phyloP scores from a whole-genome alignment of 2,113 vertebrate species.

The Perca schrenkii region DNA sequence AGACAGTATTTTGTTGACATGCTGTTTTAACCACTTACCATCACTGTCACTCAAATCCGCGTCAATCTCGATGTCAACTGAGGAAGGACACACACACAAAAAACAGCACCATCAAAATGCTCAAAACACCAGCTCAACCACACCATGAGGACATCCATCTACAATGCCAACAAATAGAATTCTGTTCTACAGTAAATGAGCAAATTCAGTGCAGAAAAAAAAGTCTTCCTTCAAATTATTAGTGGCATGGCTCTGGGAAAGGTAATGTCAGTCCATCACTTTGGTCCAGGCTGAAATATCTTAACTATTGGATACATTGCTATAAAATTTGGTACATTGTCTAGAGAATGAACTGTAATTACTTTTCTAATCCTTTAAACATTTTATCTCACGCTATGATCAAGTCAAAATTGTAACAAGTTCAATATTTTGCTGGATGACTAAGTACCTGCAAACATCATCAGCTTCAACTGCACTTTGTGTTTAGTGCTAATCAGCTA shows the following conservation, averaged over 20 bases:
- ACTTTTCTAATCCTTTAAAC: background rate
- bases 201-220: too few species aligned
- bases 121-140: background rate
- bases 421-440: background rate
- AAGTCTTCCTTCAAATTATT: too few species aligned
- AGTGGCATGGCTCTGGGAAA: too few species aligned
- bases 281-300: background rate
- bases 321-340: background rate
- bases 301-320: background rate
- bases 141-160: background rate
- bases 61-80: constrained; percentile 90
- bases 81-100: constrained; percentile 46
- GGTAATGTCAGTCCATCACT: background rate
- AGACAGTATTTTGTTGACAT: background rate
- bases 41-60: constrained; percentile 85
- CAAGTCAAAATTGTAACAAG: background rate
- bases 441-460: background rate
- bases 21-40: constrained; percentile 78
- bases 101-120: background rate
- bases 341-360: background rate
- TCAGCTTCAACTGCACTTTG: background rate
- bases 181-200: background rate
- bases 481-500: background rate
- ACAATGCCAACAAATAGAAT: background rate
- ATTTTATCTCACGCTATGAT: background rate